Base-by-base conservation (phyloP, 2,113 vertebrate genomes). In the Probosciger aterrimus region DNA sequence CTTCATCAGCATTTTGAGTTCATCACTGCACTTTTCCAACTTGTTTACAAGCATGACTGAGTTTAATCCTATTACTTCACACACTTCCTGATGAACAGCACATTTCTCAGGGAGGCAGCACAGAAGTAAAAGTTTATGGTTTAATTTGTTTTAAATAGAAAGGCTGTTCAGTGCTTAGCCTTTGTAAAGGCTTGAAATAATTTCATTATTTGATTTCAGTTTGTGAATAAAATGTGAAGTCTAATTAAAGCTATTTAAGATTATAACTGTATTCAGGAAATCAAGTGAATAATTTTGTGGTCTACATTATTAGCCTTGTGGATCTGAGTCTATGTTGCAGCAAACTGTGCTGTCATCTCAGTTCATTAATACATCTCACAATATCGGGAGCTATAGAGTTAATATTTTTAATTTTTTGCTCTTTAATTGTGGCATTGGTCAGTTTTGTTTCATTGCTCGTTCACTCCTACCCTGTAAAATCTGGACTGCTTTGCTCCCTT, bases 111-210 rank as follows among this genome's bases (percentile, higher is more conserved):
- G 49, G 75, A 90, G 86, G 23, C 30, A 70, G n/a, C 11, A 49
- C 30, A 70, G 20, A 94, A 86, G 90, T 37, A 93, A 84, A 92
- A 49, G 68, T 86, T 95, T 96, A 67, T 86, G 69, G 47, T 85
- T 96, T 94, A 73, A 92, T 97, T 95, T 96, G 46, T 92, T 86
- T 95, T 92, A 83, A 91, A 79, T 77, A 86, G 69, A 85, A 94
- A 91, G 25, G 6, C 59, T 83, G 31, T 88, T 67, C 46, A 85
- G 44, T 81, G 88, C n/a, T 63, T 75, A 96, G 82, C n/a, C 52
- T 93, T 87, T 92, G 14, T 82, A 92, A 92, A 96, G 41, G 57
- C 50, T 94, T 84, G 70, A 80, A 93, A 55, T 88, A 68, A 80
- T 97, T 86, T 94, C n/a, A 82, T 86, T 14, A 75, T 91, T 69